Percentiles rank a stretch among this genome's conserved stretches.
phyloP scores from a whole-genome alignment of 30 jellyfish, hydroid and myxozoan species.

The Aurelia sp. region DNA sequence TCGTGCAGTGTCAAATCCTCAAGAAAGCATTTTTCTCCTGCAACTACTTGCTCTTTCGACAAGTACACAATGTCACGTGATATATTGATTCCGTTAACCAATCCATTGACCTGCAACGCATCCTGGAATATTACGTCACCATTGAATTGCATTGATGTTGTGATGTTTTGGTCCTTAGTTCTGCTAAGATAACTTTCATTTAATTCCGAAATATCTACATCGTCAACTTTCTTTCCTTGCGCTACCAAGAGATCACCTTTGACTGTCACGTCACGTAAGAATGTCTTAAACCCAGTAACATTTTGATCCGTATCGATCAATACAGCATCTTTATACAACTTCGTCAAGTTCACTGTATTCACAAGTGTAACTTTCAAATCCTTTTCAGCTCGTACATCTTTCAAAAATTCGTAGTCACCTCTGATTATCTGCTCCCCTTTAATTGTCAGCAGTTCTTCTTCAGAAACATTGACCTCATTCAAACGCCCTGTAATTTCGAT shows the following conservation, averaged over 20 bases:
- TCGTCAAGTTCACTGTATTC: conserved; percentile 55
- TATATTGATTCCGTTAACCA: conserved; percentile 73
- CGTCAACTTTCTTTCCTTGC: conserved; percentile 44
- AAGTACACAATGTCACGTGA: conserved; percentile 65
- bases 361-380: conserved; percentile 28
- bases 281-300: conserved; percentile 48
- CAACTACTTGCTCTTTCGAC: conserved; percentile 43
- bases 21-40: conserved; percentile 61
- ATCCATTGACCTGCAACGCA: conserved; percentile 50
- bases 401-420: conserved; percentile 31
- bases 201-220: conserved; percentile 87
- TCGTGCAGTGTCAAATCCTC: conserved; percentile 4
- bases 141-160: conserved; percentile 26
- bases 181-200: conserved; percentile 41
- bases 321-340: conserved; percentile 44
- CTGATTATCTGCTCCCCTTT: conserved; percentile 20
- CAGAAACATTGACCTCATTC: conserved; percentile 51
- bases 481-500: conserved; percentile 66
- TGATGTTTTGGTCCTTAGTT: conserved; percentile 56
- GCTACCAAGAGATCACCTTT: conserved; percentile 58
- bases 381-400: conserved; percentile 10
- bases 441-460: conserved; percentile 50
- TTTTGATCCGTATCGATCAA: conserved; percentile 50
- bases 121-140: conserved; percentile 24
- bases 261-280: conserved; percentile 26